Conservation (phyloP, 1,140 invertebrate species). For the Cydia fagiglandana region DNA sequence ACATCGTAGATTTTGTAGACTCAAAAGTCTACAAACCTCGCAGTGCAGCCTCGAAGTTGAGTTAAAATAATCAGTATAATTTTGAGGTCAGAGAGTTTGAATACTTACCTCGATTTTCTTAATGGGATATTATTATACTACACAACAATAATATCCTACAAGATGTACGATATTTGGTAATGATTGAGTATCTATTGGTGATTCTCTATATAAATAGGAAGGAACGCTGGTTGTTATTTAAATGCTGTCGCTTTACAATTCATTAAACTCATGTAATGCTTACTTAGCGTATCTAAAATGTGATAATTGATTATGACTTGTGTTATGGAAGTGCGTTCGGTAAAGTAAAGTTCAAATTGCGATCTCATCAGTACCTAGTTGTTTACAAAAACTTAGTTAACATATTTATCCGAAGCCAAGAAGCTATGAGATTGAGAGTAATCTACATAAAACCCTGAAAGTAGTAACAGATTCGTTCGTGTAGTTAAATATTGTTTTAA, state of each 20-base stretch:
- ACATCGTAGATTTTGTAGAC: neutral
- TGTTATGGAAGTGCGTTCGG: constrained; percentile 55
- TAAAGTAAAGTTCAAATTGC: constrained; percentile 76
- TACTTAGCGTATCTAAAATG: constrained; percentile 59
- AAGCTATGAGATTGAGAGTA: constrained; percentile 59
- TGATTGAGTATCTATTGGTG: neutral
- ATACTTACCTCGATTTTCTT: neutral
- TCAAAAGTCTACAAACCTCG: no score
- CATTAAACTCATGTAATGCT: constrained; percentile 42
- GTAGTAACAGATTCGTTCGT: constrained; percentile 37
- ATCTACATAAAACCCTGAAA: constrained; percentile 43
- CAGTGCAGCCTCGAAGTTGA: neutral
- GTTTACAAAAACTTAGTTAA: constrained; percentile 67
- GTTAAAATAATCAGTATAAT: neutral
- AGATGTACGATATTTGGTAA: neutral
- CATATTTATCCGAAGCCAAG: constrained; percentile 71
- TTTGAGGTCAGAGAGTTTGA: no score
- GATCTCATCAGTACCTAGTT: constrained; percentile 75
- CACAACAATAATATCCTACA: neutral
- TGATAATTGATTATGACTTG: constrained; percentile 70
- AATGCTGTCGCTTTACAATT: constrained; percentile 41
- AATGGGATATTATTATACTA: neutral
- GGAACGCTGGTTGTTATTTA: constrained; percentile 41
- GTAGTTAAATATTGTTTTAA: constrained; percentile 54
- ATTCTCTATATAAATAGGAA: constrained; percentile 5